Evolutionary conservation across 2,888 invertebrate genomes (phyloP), one percentile per base, ranked within the genome.

Genomic region (Metellina segmentata): DNA sequence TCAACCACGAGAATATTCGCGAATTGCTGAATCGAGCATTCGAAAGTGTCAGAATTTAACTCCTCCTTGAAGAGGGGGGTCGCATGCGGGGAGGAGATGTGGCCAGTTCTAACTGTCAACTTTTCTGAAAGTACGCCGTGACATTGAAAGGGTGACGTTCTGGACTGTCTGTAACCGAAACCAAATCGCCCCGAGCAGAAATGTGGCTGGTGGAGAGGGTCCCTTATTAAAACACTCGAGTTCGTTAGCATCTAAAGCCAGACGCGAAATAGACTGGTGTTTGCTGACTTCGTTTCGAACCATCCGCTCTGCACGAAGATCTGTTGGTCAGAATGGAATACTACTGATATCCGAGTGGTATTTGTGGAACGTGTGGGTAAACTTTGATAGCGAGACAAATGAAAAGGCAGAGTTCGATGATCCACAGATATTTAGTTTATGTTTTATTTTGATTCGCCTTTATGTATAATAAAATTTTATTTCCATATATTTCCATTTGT

Each of bases 21-120:
- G 61, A 61, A 61, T 61, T 61, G 61, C 61, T 16, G 61, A 61
- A 16, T 61, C 61, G 61, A 13, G 20, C 20, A 20, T 74, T 74
- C 48, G 19, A 74, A 74, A 34, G 74, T 74, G 74, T 74, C 13
- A 74, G 20, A 48, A 74, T 13, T 11, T 11, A 74, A 74, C 20
- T n/a, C 69, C 48, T 49, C 49, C 48, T 69, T 9, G 49, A 49
- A 16, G 48, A 34, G 70, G 34, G 49, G 69, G 70, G 48, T 34
- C 81, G 81, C 34, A 61, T 13, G 6, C 19, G 79, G 7, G 72
- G 51, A 20, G 34, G 49, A n/a, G 70, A 70, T 70, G 70, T 48
- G 19, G 49, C 81, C 81, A 81, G 51, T 81, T 81, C 34, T n/a
- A 70, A 70, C 81, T 69, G 81, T 81, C 81, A 81, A 81, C 70